Base-by-base conservation (phyloP, 2,888 invertebrate species). In the Andrena bucephala region DNA sequence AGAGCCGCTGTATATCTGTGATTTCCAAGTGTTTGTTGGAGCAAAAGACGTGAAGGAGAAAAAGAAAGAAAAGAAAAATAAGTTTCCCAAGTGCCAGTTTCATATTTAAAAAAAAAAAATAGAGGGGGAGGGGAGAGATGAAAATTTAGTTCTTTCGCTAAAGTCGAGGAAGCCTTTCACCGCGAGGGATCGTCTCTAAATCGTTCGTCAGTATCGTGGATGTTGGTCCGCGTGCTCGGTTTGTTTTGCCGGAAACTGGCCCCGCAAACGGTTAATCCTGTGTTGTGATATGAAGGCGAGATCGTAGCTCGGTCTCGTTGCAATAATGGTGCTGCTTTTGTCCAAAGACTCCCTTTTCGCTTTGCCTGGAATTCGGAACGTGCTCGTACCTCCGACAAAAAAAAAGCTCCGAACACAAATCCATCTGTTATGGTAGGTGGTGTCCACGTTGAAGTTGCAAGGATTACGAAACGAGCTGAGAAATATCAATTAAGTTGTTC, bases 1-100 rank as follows among this genome's bases (percentile, higher is more conserved):
- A 76, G 76, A 67, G 71, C 75, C 74, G 54, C 57, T 24, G 48
- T 73, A 74, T 88, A 77, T 87, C 86, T 87, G 87, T 87, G 87
- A 87, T 87, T 82, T 84, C 65, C 71, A 81, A 87, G 88, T 87
- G 88, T 81, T 71, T 77, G 76, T 84, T 77, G 77, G 42, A 84
- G 50, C 52, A 42, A 68, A 68, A 60, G 65, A 31, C 24, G 20
- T 24, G 63, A 65, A 33, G 16, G 20, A 33, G 24, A 8, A 31
- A 29, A 24, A 24, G 65, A 70, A 48, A 57, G 48, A 74, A 33
- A 68, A 10, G 66, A 62, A 65, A 83, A 70, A 83, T 59, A 76
- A 67, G 66, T 82, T 84, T 82, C 69, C 29, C 77, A 86, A 88
- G 87, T 87, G 87, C 87, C 87, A 88, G 84, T 87, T 87, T 88